Evolutionary conservation across 2,113 vertebrate genomes (phyloP), one percentile per base, ranked within the genome.

Genomic region (Melanocharis versteri): DNA sequence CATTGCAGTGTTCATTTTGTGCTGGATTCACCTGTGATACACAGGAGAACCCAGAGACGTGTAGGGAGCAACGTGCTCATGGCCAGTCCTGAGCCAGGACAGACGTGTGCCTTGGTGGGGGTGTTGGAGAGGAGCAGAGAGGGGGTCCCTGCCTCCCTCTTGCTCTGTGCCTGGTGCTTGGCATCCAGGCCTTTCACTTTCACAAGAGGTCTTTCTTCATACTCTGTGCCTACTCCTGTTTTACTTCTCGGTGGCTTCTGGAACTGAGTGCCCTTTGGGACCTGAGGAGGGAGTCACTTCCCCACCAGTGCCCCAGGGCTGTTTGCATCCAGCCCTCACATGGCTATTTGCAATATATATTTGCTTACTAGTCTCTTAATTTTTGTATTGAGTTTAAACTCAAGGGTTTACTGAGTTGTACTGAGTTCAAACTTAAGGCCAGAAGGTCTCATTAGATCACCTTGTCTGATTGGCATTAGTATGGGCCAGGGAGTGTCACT

Each of bases 161-260:
- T 54, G 40, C 76, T 65, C 68, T 58, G 9, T 78, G 64, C 51
- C 81, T 62, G 76, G 6, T 3, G 1, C 48, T 82, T 39, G 44
- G 9, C 56, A 81, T 17, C 35, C 75, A 48, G 48, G 19, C 39
- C 62, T 71, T 72, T 27, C 3, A 2, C 57, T 51, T n/a, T n/a
- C n/a, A n/a, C n/a, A 3, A 12, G 21, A 47, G 26, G 9, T 42
- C 27, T 69, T 64, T 37, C 53, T 50, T 57, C 19, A 44, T 40
- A 83, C 80, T 45, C 50, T 44, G 82, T 89, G 93, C 86, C 87
- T 97, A 39, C 87, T 92, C 44, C 81, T 88, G 24, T 87, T 97
- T 75, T 68, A 89, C 35, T 80, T 79, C 91, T 96, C 90, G 78
- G 51, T 76, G 88, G 81, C 70, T 89, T 96, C 96, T 94, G 91